phyloP scores from a whole-genome alignment of 2,888 invertebrate genomes.

The Deilephila elpenor region DNA sequence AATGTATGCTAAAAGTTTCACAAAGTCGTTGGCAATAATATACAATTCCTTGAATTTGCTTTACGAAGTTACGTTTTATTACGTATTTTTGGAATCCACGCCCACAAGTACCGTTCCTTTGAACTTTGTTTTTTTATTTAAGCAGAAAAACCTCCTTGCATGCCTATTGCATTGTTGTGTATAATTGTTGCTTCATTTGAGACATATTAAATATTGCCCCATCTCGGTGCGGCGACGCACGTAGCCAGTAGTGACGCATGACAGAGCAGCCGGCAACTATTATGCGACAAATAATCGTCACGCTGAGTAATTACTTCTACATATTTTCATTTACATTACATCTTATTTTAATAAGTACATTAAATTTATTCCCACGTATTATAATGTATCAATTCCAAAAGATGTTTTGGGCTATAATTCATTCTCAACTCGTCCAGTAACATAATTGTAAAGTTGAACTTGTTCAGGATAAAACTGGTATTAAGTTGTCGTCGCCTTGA shows the following conservation, averaged over 20 bases:
- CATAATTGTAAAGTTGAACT: neutral
- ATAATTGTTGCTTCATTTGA: slow-evolving; percentile 10
- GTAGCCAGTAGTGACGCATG: slow-evolving; percentile 6
- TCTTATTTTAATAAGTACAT: neutral
- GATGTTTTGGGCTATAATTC: too few species aligned
- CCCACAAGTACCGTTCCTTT: too few species aligned
- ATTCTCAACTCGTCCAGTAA: too few species aligned
- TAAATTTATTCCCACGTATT: neutral
- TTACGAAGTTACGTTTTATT: too few species aligned
- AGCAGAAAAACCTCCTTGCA: neutral
- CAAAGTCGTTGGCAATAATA: too few species aligned
- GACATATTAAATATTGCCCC: slow-evolving; percentile 1
- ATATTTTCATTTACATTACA: neutral
- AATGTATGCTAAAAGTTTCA: too few species aligned
- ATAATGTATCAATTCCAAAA: too few species aligned
- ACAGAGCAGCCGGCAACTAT: too few species aligned
- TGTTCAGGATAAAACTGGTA: neutral
- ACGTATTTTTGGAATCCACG: too few species aligned
- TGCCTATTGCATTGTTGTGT: neutral
- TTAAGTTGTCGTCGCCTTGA: too few species aligned
- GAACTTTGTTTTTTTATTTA: neutral
- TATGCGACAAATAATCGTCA: neutral
- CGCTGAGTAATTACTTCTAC: neutral
- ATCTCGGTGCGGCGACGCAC: slow-evolving; percentile 12
- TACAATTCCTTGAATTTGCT: too few species aligned